These are phyloP conservation scores for Kuschelorhynchus macadamiae DNA, from an alignment of 2,888 invertebrate species.

Conservation along the genomic window DNA sequence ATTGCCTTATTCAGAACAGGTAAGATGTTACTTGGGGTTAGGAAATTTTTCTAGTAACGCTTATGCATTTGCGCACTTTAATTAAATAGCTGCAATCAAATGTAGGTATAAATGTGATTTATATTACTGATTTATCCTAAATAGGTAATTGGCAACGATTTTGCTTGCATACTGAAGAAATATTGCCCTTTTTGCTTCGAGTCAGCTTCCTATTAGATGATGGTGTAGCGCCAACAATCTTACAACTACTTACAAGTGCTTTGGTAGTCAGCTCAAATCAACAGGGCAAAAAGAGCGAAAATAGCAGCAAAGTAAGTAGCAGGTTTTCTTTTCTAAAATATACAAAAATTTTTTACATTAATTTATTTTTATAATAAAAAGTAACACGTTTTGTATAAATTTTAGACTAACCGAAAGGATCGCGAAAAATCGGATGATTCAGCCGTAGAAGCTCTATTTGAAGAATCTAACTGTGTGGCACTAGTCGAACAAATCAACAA, in stretches of 20 bases:
- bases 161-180: constrained; percentile 81
- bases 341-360: constrained; percentile 5
- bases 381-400: too few species aligned
- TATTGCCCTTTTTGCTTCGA: constrained; percentile 86
- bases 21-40: too few species aligned
- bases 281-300: constrained; percentile 56
- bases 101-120: too few species aligned
- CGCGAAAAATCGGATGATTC: constrained; percentile 79
- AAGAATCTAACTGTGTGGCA: constrained; percentile 77
- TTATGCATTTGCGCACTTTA: too few species aligned
- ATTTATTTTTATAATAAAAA: too few species aligned
- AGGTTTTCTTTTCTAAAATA: neutral
- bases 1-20: constrained; percentile 91
- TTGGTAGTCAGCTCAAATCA: constrained; percentile 75
- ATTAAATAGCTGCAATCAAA: too few species aligned
- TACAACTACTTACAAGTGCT: constrained; percentile 91
- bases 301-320: constrained; percentile 50
- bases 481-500: constrained; percentile 81
- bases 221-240: constrained; percentile 89
- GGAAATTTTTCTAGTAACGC: too few species aligned
- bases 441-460: constrained; percentile 76
- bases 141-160: constrained; percentile 91
- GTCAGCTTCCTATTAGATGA: constrained; percentile 91
- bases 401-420: constrained; percentile 69
- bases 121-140: too few species aligned